phyloP scores from a whole-genome alignment of 2,797 vertebrate genomes.

The Serranus cabrilla region DNA sequence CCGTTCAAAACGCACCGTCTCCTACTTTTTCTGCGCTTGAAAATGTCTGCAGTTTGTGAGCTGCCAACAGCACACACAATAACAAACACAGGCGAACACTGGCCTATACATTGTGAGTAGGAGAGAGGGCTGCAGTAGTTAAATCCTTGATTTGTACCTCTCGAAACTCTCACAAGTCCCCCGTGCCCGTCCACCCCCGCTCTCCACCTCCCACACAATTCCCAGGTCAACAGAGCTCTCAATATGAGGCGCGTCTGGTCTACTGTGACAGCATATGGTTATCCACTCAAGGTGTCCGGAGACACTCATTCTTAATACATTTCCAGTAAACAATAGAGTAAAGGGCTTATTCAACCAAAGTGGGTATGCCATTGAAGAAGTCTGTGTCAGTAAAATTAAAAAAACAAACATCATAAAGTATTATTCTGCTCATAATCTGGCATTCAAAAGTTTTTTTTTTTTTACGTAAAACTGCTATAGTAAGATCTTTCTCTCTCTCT shows the following conservation, averaged over 20 bases:
- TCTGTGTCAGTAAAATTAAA: slow-evolving; percentile 1
- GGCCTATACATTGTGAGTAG: slow-evolving; percentile 59
- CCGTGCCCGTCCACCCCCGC: slow-evolving; percentile 73
- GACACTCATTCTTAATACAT: slow-evolving; percentile 76
- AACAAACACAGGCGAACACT: slow-evolving; percentile 34
- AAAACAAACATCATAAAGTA: slow-evolving; percentile 5
- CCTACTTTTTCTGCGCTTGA: slow-evolving; percentile 15
- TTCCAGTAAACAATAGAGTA: slow-evolving; percentile 71
- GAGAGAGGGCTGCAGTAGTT: slow-evolving; percentile 76
- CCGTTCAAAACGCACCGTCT: slow-evolving; percentile 30
- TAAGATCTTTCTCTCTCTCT: slow-evolving; percentile 37
- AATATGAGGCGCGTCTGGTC: slow-evolving; percentile 84
- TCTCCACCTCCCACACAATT: slow-evolving; percentile 86
- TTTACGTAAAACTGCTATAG: slow-evolving; percentile 12
- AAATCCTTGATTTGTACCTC: slow-evolving; percentile 88
- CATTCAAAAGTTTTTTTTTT: slow-evolving; percentile 33
- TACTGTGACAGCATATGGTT: slow-evolving; percentile 89
- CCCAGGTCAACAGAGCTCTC: slow-evolving; percentile 86
- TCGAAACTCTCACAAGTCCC: slow-evolving; percentile 83
- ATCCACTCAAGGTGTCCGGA: slow-evolving; percentile 85
- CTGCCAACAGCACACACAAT: slow-evolving; percentile 19
- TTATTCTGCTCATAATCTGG: slow-evolving; percentile 36
- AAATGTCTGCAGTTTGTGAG: slow-evolving; percentile 30
- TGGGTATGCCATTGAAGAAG: slow-evolving; percentile 33
- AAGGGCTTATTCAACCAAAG: slow-evolving; percentile 69